A percentile compares a stretch with the other conserved stretches of the same genome.
These are phyloP conservation scores for Lates calcarifer DNA, from an alignment of 2,113 vertebrate genomes.

Conservation along the genomic window DNA sequence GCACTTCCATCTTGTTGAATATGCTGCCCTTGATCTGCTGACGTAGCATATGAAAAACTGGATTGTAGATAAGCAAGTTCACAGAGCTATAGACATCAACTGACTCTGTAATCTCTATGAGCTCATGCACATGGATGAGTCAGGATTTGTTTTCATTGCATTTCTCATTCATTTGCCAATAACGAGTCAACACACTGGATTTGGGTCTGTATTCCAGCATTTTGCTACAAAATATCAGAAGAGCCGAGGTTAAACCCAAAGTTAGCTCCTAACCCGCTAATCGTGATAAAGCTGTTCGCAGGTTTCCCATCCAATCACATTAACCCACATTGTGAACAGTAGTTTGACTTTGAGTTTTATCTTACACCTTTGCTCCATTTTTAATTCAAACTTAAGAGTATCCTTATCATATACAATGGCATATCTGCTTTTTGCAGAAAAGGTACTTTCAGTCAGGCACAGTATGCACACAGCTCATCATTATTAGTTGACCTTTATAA, in stretches of 20 bases:
- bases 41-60: not conserved
- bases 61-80: no score
- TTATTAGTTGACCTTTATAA: not conserved
- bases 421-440: not conserved
- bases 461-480: no score
- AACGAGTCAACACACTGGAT: not conserved
- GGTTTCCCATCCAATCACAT: not conserved
- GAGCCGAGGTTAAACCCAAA: not conserved
- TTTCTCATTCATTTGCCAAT: no score
- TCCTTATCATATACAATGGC: not conserved
- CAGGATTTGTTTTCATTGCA: not conserved
- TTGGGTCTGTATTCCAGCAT: not conserved
- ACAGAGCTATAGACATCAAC: no score
- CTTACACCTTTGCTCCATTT: not conserved
- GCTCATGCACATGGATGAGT: not conserved
- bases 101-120: not conserved
- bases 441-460: not conserved
- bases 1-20: not conserved
- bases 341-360: not conserved
- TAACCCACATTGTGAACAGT: not conserved
- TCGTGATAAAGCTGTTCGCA: not conserved
- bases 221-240: not conserved
- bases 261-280: not conserved
- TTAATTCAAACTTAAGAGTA: not conserved
- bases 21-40: not conserved